phyloP scores from a whole-genome alignment of 2,888 invertebrate species.

The Cataglyphis rosenhaueri region DNA sequence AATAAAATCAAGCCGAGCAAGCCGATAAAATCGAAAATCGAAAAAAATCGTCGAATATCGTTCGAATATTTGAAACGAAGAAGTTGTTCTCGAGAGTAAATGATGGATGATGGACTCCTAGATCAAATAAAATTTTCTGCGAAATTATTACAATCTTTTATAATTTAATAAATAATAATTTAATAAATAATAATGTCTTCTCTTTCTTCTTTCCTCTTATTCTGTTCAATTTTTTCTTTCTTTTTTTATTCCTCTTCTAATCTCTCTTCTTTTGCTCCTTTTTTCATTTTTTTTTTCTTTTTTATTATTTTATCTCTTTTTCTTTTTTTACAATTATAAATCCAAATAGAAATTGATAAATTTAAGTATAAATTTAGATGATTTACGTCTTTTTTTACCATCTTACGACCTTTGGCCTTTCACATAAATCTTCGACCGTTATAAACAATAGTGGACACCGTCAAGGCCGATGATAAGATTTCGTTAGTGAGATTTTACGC shows the following conservation, averaged over 20 bases:
- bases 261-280: not conserved
- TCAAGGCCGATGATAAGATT: constrained; percentile 63
- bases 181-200: not conserved
- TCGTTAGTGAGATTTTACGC: constrained; percentile 43
- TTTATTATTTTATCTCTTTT: not conserved
- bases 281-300: not conserved
- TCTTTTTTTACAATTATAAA: not conserved
- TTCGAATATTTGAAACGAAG: not conserved
- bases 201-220: not conserved
- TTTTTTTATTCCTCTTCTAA: not conserved
- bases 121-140: not conserved
- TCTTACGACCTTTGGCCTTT: constrained; percentile 32
- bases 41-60: not conserved
- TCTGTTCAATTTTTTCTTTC: not conserved
- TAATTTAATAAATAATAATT: constrained; percentile 2
- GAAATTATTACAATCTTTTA: not conserved
- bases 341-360: not conserved
- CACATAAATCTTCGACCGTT: not conserved
- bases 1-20: not conserved
- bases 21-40: not conserved
- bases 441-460: constrained; percentile 26
- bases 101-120: not conserved
- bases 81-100: not conserved
- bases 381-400: not conserved
- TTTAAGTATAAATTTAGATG: not conserved